Conservation (phyloP, 64 coral and sea anemone genomes). For the Dendrophyllia cribrosa region DNA sequence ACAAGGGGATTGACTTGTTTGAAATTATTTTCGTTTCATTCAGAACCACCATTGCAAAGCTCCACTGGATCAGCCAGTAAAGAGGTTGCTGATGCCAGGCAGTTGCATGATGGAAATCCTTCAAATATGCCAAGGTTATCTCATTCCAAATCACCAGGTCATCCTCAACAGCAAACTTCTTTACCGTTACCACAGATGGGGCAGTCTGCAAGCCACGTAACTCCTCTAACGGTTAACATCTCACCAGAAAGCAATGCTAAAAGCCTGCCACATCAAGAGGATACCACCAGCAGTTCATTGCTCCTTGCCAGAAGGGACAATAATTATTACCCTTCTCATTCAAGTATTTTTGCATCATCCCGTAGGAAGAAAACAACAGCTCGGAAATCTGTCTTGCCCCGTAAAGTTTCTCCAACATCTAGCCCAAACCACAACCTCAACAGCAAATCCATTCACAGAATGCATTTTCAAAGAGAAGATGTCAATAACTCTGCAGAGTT, state of each 20-base stretch:
- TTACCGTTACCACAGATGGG: background rate
- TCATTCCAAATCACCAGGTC: background rate
- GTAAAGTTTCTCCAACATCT: background rate
- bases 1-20: background rate
- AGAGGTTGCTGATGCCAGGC: background rate
- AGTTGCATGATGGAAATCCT: background rate
- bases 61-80: background rate
- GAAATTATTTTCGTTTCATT: background rate
- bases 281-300: background rate
- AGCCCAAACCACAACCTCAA: background rate
- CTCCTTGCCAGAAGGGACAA: constrained; percentile 24
- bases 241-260: constrained; percentile 22
- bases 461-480: background rate
- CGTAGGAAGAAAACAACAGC: constrained; percentile 31
- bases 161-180: background rate
- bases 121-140: constrained; percentile 3
- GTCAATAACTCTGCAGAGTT: background rate
- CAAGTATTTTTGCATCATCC: background rate
- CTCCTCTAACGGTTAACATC: constrained; percentile 20
- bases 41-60: constrained; percentile 19
- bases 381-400: constrained; percentile 25
- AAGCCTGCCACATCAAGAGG: background rate
- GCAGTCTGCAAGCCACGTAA: background rate
- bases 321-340: background rate
- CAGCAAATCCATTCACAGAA: constrained; percentile 16